Evolutionary conservation across 2,797 vertebrate genomes (phyloP).

Genomic region (Etheostoma perlongum): DNA sequence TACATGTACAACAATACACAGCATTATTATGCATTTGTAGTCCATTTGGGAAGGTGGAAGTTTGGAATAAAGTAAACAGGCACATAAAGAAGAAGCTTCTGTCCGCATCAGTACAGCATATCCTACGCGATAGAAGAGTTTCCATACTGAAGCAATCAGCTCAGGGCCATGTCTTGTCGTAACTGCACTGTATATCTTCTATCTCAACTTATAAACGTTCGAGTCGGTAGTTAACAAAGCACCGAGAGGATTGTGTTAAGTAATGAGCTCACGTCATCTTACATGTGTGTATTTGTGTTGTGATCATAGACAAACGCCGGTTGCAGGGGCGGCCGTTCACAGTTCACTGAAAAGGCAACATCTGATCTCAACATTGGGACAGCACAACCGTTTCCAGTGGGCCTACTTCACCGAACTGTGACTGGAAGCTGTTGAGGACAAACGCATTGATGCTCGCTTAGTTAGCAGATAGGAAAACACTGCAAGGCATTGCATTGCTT

Average conservation of each 20-base stretch:
- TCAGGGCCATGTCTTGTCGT: background rate
- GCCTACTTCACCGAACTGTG: slow-evolving; percentile 25
- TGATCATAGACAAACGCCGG: slow-evolving; percentile 31
- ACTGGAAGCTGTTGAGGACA: slow-evolving; percentile 27
- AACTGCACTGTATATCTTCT: background rate
- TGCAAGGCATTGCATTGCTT: slow-evolving; percentile 50
- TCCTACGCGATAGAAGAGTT: background rate
- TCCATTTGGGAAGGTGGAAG: background rate
- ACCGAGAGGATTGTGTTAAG: background rate
- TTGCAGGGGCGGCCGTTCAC: slow-evolving; percentile 55
- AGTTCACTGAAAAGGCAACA: slow-evolving; percentile 71
- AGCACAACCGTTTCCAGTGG: slow-evolving; percentile 36
- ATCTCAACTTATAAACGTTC: slow-evolving; percentile 9
- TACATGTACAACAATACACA: background rate
- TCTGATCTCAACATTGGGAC: slow-evolving; percentile 64
- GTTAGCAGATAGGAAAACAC: slow-evolving; percentile 33
- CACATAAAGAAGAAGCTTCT: slow-evolving; percentile 16
- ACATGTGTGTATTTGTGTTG: slow-evolving; percentile 25
- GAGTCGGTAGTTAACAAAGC: background rate
- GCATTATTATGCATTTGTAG: background rate
- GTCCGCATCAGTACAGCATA: background rate
- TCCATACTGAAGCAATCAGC: background rate
- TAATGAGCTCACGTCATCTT: slow-evolving; percentile 19
- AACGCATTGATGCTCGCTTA: slow-evolving; percentile 24
- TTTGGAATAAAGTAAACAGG: background rate